Conservation (phyloP, 1,140 invertebrate genomes). For the Philaenus spumarius region DNA sequence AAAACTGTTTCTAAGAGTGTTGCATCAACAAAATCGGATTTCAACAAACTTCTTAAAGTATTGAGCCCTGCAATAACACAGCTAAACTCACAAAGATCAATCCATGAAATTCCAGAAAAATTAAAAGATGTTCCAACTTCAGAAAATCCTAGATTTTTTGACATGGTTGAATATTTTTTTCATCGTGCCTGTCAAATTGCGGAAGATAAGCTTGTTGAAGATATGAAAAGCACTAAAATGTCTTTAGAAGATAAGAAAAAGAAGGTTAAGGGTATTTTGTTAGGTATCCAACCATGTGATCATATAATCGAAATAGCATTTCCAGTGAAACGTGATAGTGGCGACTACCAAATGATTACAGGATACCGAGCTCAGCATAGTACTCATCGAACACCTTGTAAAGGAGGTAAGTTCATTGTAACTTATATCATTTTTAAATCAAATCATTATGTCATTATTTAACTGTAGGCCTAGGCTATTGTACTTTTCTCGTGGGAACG, state of each 20-base stretch:
- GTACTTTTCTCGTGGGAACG: too few species aligned
- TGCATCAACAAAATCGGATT: background rate
- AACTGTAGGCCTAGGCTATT: too few species aligned
- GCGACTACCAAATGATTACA: constrained; percentile 94
- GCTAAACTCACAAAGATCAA: background rate
- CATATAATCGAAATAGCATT: constrained; percentile 93
- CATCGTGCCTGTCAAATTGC: constrained; percentile 82
- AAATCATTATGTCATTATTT: too few species aligned
- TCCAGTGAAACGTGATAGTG: constrained; percentile 90
- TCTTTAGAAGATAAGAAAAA: constrained; percentile 81
- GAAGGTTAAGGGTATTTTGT: constrained; percentile 86
- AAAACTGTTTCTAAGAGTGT: background rate
- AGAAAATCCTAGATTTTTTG: constrained; percentile 77
- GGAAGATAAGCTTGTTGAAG: constrained; percentile 85
- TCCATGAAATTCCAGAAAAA: constrained; percentile 77
- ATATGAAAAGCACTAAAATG: constrained; percentile 63
- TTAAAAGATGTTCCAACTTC: constrained; percentile 73
- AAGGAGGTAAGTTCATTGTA: constrained; percentile 77
- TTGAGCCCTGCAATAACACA: background rate
- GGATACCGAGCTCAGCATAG: constrained; percentile 97
- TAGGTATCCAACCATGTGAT: constrained; percentile 92
- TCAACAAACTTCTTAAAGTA: constrained; percentile 4
- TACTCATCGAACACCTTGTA: constrained; percentile 92
- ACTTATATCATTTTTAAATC: too few species aligned
- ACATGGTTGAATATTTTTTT: constrained; percentile 96